Base-by-base conservation (phyloP, 64 coral and sea anemone species). In the Platygyra sinensis region DNA sequence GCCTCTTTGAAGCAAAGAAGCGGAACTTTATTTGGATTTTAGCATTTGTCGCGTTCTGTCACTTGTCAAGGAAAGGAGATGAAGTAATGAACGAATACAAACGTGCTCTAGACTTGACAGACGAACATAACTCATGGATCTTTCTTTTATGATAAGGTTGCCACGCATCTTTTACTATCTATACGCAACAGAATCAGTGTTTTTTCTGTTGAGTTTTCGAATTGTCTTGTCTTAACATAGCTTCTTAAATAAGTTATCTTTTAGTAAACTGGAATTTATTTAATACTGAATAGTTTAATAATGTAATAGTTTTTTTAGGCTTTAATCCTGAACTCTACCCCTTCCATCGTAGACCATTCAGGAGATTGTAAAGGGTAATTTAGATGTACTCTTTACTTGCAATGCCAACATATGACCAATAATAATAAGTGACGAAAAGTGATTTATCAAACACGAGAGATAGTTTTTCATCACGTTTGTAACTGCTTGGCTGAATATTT, bases 141-240 rank as follows among this genome's bases (percentile, higher is more conserved):
- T 67, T 0, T n/a, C 49, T 69, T 55, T 84, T 69, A 50, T 29
- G 30, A 67, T 84, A 55, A 55, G 22, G 31, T 60, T 85, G 22
- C 11, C 50, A 51, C 49, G 81, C 33, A 64, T 71, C 62, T 85
- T 85, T 42, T 85, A 72, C 32, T 85, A 71, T 71, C 33, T 71
- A 14, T 72, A 39, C 22, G 49, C 10, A 72, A 39, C 62, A 20
- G 16, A 59, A 57, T 18, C 49, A 4, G 13, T 80, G n/a, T 32
- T 31, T 62, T 60, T 60, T 80, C 77, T 31, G 77, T 31, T 82
- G 54, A 20, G 17, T 38, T 62, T 36, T 33, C 16, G 27, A 20
- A 60, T 33, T 64, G 80, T 83, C 36, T 59, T 19, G 27, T 80
- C 33, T 85, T 50, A 24, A 33, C 6, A 13, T 62, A 33, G 30